Conservation (phyloP, 2,797 vertebrate genomes). For the Betta splendens region DNA sequence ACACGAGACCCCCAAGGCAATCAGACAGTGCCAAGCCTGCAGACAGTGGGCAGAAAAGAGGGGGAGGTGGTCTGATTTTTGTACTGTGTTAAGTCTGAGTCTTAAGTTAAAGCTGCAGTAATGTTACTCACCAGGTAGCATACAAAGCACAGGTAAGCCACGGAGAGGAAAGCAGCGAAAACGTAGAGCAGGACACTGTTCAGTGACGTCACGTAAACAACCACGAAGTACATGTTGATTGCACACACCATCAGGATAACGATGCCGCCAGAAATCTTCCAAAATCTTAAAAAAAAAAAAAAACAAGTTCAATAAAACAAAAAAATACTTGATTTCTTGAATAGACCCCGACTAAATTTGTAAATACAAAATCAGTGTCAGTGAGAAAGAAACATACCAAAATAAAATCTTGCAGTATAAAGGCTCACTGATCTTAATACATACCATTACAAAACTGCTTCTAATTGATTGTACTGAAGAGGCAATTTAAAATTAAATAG, state of each 20-base stretch:
- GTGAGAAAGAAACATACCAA: background rate
- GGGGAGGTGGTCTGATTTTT: too few species aligned
- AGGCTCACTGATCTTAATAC: too few species aligned
- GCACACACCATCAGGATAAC: slow-evolving; percentile 86
- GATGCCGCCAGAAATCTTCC: slow-evolving; percentile 86
- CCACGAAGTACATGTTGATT: slow-evolving; percentile 95
- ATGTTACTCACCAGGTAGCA: slow-evolving; percentile 88
- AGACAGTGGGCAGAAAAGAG: too few species aligned
- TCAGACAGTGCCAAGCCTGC: slow-evolving; percentile 89
- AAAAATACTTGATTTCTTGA: too few species aligned
- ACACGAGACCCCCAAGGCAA: slow-evolving; percentile 87
- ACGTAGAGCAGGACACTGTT: slow-evolving; percentile 83
- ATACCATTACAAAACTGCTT: too few species aligned
- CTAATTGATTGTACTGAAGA: too few species aligned
- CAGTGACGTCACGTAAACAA: slow-evolving; percentile 86
- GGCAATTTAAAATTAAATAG: too few species aligned
- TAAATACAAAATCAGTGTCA: too few species aligned
- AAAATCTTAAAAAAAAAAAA: slow-evolving; percentile 74
- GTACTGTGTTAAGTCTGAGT: too few species aligned
- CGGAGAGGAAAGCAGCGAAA: slow-evolving; percentile 80
- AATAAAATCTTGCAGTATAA: too few species aligned
- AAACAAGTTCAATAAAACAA: slow-evolving; percentile 10
- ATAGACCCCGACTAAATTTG: too few species aligned
- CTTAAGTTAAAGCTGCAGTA: background rate
- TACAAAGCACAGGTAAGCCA: slow-evolving; percentile 89